Conservation (phyloP, 2,113 vertebrate genomes). For the Bubo blakistoni region DNA sequence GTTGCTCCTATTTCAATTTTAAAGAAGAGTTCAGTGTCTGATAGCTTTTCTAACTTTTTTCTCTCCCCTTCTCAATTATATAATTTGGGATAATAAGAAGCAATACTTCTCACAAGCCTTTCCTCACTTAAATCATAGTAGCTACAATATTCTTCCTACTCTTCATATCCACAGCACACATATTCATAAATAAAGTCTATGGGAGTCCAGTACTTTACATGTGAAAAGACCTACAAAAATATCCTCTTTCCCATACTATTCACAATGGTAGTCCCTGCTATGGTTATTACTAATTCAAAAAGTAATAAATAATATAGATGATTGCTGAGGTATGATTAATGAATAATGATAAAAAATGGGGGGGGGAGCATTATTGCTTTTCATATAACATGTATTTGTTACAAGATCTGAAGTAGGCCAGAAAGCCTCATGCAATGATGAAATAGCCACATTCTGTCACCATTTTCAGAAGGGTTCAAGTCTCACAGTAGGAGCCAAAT, state of each 20-base stretch:
- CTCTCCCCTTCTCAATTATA: neutral
- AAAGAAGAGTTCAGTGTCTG: neutral
- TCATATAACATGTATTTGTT: neutral
- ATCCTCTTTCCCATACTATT: neutral
- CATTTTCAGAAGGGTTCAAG: neutral
- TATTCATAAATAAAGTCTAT: neutral
- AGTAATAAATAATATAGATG: neutral
- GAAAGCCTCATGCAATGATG: neutral
- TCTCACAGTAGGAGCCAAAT: neutral
- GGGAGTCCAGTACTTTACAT: neutral
- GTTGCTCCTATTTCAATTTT: neutral
- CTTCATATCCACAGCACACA: neutral
- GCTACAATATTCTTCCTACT: neutral
- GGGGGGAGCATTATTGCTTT: neutral
- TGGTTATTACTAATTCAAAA: conserved; percentile 4
- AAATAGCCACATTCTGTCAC: neutral
- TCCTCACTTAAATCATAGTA: neutral
- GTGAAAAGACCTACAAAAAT: neutral
- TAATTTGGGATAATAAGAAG: neutral
- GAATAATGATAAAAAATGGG: conserved; percentile 4
- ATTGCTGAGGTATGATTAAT: conserved; percentile 19
- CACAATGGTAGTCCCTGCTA: neutral
- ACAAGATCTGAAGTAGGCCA: neutral
- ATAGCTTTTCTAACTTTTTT: neutral
- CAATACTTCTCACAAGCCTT: neutral